Evolutionary conservation across 1,140 invertebrate genomes (phyloP).

Genomic region (Eulimnadia texana): DNA sequence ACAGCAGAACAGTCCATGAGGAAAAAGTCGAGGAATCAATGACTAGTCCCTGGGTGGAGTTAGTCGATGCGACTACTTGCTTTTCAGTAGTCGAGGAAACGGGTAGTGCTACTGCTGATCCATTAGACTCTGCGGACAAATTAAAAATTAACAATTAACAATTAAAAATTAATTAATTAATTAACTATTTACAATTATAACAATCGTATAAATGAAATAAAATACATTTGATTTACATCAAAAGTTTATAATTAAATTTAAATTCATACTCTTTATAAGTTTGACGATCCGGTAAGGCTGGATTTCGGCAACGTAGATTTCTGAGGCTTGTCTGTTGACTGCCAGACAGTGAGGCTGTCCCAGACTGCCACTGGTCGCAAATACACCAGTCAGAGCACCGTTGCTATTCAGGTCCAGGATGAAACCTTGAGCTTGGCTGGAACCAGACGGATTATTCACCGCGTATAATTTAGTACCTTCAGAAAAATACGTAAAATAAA

Average conservation of each 20-base stretch:
- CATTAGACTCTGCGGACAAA: no score
- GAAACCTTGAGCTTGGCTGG: slow-evolving; percentile 42
- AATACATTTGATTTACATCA: no score
- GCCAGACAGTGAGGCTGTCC: slow-evolving; percentile 58
- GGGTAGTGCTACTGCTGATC: no score
- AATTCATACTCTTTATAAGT: slow-evolving; percentile 35
- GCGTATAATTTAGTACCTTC: not conserved
- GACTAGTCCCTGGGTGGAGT: no score
- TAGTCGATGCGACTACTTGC: no score
- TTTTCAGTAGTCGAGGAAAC: no score
- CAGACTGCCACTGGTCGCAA: slow-evolving; percentile 40
- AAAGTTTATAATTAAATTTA: not conserved
- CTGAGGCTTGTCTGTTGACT: slow-evolving; percentile 44
- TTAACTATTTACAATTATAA: no score
- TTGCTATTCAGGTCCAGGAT: slow-evolving; percentile 44
- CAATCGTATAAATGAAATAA: no score
- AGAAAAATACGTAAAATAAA: not conserved
- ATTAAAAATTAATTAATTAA: no score
- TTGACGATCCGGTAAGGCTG: slow-evolving; percentile 45
- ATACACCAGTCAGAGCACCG: slow-evolving; percentile 43
- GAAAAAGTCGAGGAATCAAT: no score
- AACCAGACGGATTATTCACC: not conserved
- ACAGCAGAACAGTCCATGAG: no score
- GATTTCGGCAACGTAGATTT: slow-evolving; percentile 59
- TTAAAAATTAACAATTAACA: no score